A percentile compares a stretch with the other conserved stretches of the same genome.
phyloP scores from a whole-genome alignment of 2,888 invertebrate genomes.

The Geotrupes spiniger region DNA sequence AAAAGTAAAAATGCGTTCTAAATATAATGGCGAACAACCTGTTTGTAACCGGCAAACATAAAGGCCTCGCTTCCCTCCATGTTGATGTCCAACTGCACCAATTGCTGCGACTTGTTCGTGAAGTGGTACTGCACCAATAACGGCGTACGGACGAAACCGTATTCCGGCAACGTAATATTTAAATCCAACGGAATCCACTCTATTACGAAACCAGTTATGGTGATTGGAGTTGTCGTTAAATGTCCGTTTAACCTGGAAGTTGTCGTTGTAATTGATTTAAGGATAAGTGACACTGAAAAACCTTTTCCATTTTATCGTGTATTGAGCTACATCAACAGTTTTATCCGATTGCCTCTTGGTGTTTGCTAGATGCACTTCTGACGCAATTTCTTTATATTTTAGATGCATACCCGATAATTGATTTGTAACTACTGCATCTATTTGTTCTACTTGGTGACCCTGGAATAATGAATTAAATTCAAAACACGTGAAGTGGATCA shows the following conservation, averaged over 20 bases:
- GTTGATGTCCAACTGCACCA: conserved; percentile 69
- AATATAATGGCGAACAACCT: conserved; percentile 54
- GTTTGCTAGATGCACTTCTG: conserved; percentile 54
- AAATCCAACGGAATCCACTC: conserved; percentile 62
- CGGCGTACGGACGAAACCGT: conserved; percentile 70
- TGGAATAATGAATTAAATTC: conserved; percentile 21
- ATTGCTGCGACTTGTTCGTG: conserved; percentile 67
- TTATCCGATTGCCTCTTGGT: conserved; percentile 47
- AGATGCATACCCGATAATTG: conserved; percentile 49
- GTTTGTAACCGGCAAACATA: conserved; percentile 94
- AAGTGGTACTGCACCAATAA: conserved; percentile 69
- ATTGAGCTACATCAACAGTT: conserved; percentile 54
- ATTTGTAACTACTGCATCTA: conserved; percentile 37
- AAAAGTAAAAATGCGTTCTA: not conserved
- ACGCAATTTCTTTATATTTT: conserved; percentile 52
- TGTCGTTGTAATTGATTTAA: no score
- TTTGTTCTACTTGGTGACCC: conserved; percentile 36
- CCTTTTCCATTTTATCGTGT: conserved; percentile 58
- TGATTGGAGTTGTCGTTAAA: conserved; percentile 36
- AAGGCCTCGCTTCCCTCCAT: conserved; percentile 87
- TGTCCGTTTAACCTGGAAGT: conserved; percentile 30
- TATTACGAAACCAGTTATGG: conserved; percentile 52
- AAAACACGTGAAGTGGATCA: no score
- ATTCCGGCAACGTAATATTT: conserved; percentile 65
- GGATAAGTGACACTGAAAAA: no score